A percentile compares a stretch with the other conserved stretches of the same genome.
Evolutionary conservation across 2,797 vertebrate genomes (phyloP).

Genomic region (Lateolabrax maculatus): DNA sequence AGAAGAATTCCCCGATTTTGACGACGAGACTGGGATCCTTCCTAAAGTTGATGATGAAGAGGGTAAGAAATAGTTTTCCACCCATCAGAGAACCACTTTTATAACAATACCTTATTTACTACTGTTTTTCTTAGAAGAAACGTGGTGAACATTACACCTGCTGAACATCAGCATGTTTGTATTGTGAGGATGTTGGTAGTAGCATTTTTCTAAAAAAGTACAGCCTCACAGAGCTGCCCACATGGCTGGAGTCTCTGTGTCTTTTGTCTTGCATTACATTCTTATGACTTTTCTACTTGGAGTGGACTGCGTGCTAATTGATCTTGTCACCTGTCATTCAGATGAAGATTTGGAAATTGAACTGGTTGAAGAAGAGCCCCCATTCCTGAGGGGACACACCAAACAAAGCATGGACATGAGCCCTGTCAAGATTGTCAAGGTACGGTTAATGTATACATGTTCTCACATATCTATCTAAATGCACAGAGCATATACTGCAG

Average conservation of each 20-base stretch:
- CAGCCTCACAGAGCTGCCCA: neutral
- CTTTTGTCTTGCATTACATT: neutral
- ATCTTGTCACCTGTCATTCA: constrained; percentile 61
- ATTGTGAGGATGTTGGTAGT: too few relatives aligned
- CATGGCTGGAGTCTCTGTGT: neutral
- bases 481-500: neutral
- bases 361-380: constrained; percentile 97
- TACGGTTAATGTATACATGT: constrained; percentile 46
- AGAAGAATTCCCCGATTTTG: constrained; percentile 99
- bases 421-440: constrained; percentile 99
- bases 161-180: too few relatives aligned
- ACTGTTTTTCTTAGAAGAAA: too few relatives aligned
- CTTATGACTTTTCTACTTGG: neutral
- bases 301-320: neutral
- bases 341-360: constrained; percentile 99
- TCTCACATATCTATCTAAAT: neutral
- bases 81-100: neutral
- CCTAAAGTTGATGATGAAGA: constrained; percentile 99
- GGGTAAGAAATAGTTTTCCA: constrained; percentile 80
- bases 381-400: constrained; percentile 96
- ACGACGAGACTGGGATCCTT: constrained; percentile 98
- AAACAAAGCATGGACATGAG: constrained; percentile 99
- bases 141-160: too few relatives aligned
- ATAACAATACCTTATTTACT: neutral
- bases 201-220: too few relatives aligned